These are phyloP conservation scores for Notolepis coatsorum DNA, from an alignment of 2,797 vertebrate species.

Conservation along the genomic window DNA sequence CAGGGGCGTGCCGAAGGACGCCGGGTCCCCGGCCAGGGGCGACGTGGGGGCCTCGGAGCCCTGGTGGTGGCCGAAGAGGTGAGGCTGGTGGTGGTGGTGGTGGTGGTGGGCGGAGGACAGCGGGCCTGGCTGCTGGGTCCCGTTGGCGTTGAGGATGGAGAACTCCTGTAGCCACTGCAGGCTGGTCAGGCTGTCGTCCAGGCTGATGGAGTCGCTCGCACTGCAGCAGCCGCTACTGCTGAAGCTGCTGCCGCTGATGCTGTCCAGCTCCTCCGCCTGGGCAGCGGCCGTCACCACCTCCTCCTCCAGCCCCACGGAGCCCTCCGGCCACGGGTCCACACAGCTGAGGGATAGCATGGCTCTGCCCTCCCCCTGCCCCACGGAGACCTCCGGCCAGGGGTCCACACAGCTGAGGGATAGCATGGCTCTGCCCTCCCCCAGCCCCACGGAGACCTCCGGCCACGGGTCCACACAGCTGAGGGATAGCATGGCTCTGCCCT, in stretches of 20 bases:
- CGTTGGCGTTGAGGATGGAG: slow-evolving; percentile 87
- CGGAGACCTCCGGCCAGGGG: no score
- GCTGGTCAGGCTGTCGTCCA: slow-evolving; percentile 97
- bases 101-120: slow-evolving; percentile 74
- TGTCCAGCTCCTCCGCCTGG: slow-evolving; percentile 65
- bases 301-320: slow-evolving; percentile 57
- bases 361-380: slow-evolving; percentile 16
- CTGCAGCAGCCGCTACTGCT: slow-evolving; percentile 20
- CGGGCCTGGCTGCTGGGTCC: slow-evolving; percentile 73
- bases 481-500: no score
- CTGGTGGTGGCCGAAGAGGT: slow-evolving; percentile 78
- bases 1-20: slow-evolving; percentile 88
- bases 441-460: no score
- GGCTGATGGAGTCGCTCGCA: slow-evolving; percentile 65
- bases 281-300: slow-evolving; percentile 74
- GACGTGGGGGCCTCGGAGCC: slow-evolving; percentile 87
- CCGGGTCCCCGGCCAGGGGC: slow-evolving; percentile 91
- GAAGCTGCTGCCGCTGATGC: not conserved
- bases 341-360: slow-evolving; percentile 77
- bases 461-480: no score
- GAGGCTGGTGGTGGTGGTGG: slow-evolving; percentile 75
- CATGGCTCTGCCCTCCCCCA: no score
- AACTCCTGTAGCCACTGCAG: slow-evolving; percentile 98
- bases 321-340: slow-evolving; percentile 64
- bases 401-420: no score